These are phyloP conservation scores for Rhegmatorhina hoffmannsi DNA, from an alignment of 2,113 vertebrate genomes.

Conservation along the genomic window DNA sequence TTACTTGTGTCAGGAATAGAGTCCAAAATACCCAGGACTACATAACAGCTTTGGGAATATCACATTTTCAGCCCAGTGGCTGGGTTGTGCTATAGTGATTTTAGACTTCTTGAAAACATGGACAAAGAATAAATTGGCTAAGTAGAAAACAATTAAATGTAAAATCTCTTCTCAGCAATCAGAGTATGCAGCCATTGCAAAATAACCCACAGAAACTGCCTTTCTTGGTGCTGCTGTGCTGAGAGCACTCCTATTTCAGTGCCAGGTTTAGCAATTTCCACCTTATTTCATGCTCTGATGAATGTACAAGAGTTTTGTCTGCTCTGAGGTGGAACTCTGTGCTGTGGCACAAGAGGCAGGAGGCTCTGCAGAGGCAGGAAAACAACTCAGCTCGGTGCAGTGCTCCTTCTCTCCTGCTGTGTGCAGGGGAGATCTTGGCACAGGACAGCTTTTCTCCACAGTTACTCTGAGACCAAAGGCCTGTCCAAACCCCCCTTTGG, in stretches of 20 bases:
- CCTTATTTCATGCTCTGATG: neutral
- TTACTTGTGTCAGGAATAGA: slow-evolving; percentile 10
- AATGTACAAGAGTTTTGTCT: neutral
- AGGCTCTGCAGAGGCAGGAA: neutral
- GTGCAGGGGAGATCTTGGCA: neutral
- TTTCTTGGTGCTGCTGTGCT: neutral
- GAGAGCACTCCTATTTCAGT: neutral
- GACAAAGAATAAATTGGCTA: neutral
- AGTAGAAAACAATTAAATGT: neutral
- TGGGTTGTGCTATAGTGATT: neutral
- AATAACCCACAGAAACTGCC: neutral
- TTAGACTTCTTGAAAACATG: neutral
- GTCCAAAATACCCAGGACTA: slow-evolving; percentile 35
- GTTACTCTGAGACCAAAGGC: neutral
- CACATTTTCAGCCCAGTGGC: slow-evolving; percentile 26
- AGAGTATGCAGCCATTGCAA: neutral
- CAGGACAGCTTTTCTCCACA: neutral
- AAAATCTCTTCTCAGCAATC: slow-evolving; percentile 4
- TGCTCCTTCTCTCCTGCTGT: neutral
- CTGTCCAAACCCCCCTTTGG: neutral
- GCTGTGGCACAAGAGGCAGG: neutral
- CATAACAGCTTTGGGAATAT: slow-evolving; percentile 59
- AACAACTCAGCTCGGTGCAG: neutral
- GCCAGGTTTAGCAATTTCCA: neutral
- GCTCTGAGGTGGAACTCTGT: neutral